These are phyloP conservation scores for Lontra canadensis DNA, from an alignment of 2,113 vertebrate species.

Conservation along the genomic window DNA sequence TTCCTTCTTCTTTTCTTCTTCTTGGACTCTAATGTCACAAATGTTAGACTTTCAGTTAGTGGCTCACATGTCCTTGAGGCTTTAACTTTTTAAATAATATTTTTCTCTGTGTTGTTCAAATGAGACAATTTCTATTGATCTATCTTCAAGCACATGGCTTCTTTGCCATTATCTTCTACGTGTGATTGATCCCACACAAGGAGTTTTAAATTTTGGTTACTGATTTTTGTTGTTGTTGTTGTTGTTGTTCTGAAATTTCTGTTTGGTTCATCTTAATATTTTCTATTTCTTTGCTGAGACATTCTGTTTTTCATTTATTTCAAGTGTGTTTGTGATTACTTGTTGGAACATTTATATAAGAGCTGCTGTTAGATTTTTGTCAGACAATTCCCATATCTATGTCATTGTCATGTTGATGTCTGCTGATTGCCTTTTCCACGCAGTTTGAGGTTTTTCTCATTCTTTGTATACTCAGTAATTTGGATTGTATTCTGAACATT, in stretches of 20 bases:
- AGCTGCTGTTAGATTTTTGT: not conserved
- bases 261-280: not conserved
- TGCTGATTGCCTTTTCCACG: not conserved
- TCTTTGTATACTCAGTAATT: not conserved
- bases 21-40: not conserved
- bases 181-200: not conserved
- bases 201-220: not conserved
- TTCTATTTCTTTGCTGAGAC: not conserved
- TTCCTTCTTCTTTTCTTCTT: not conserved
- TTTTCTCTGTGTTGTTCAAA: not conserved
- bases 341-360: not conserved
- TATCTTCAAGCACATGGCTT: not conserved
- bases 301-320: slow-evolving; percentile 16
- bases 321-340: not conserved
- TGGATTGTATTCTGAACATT: not conserved
- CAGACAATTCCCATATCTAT: not conserved
- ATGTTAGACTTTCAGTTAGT: not conserved
- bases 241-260: not conserved
- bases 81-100: not conserved
- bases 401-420: not conserved
- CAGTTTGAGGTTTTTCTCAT: not conserved
- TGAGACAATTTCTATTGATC: not conserved
- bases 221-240: not conserved
- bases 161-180: not conserved
- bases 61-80: not conserved